Evolutionary conservation across 2,888 invertebrate genomes (phyloP).

Genomic region (Microdon myrmicae): DNA sequence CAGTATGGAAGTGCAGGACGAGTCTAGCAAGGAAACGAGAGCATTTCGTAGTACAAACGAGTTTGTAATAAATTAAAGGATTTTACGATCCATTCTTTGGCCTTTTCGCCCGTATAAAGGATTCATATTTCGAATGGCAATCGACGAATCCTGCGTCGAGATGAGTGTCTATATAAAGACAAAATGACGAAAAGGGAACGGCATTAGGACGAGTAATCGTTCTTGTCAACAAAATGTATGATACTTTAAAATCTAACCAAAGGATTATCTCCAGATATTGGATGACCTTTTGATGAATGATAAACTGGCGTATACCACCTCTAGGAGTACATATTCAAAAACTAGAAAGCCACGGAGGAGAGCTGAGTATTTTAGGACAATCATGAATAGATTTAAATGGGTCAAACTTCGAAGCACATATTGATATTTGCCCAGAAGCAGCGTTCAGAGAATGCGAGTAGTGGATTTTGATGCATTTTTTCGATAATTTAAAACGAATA

Average conservation of each 20-base stretch:
- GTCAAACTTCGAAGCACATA: no score
- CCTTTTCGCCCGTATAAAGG: slow-evolving; percentile 13
- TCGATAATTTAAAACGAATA: no score
- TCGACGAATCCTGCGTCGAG: slow-evolving; percentile 15
- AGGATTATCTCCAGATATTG: slow-evolving; percentile 43
- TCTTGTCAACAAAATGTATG: slow-evolving; percentile 48
- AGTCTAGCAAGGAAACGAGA: slow-evolving; percentile 14
- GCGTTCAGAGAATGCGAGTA: no score
- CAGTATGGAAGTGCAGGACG: no score
- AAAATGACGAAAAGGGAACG: slow-evolving; percentile 2
- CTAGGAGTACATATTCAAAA: no score
- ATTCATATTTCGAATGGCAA: slow-evolving; percentile 45
- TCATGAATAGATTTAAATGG: no score
- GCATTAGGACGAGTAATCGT: slow-evolving; percentile 41
- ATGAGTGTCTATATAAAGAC: no score
- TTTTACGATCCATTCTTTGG: slow-evolving; percentile 28
- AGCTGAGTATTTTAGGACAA: no score
- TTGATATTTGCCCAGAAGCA: no score
- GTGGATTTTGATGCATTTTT: no score
- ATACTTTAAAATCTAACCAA: slow-evolving; percentile 45
- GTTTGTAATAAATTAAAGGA: slow-evolving; percentile 43
- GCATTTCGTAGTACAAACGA: slow-evolving; percentile 29
- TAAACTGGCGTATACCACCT: no score
- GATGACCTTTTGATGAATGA: slow-evolving; percentile 41
- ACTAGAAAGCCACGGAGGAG: no score